Evolutionary conservation across 2,797 vertebrate genomes (phyloP).

Genomic region (Salarias fasciatus): DNA sequence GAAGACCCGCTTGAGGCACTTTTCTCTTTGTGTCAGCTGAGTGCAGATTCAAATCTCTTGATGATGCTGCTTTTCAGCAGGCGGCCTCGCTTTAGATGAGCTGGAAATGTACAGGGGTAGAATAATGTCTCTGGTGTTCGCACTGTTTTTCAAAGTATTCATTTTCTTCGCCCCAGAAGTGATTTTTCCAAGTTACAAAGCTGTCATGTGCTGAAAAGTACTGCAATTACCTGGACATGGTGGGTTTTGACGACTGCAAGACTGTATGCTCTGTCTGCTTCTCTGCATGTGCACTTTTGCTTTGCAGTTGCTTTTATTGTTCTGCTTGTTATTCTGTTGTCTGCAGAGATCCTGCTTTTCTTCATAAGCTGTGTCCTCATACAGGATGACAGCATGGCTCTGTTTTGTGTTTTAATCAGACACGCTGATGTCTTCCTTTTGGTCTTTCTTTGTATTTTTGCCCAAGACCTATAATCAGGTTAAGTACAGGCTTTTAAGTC

Average conservation of each 20-base stretch:
- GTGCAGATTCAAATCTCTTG: not conserved
- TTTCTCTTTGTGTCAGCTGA: not conserved
- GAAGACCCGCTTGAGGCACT: not conserved
- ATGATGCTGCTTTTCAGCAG: not conserved
- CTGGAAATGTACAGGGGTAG: not conserved
- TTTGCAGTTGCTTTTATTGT: slow-evolving; percentile 3
- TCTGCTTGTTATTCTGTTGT: not conserved
- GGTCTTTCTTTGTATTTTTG: slow-evolving; percentile 21
- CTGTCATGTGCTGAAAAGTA: not conserved
- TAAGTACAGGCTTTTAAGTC: slow-evolving; percentile 23
- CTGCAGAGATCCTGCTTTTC: slow-evolving; percentile 4
- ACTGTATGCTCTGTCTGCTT: slow-evolving; percentile 3
- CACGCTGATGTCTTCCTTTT: not conserved
- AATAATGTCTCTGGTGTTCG: not conserved
- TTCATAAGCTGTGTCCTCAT: slow-evolving; percentile 13
- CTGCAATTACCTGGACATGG: not conserved
- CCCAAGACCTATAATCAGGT: slow-evolving; percentile 28
- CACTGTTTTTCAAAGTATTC: too few relatives aligned
- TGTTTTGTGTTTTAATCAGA: slow-evolving; percentile 13
- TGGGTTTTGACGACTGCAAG: not conserved
- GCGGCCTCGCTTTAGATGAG: too few relatives aligned
- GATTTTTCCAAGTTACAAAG: not conserved
- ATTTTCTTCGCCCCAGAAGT: not conserved
- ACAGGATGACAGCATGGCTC: slow-evolving; percentile 10
- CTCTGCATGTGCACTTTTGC: not conserved